Conservation (phyloP, 1,140 invertebrate species). For the Psilanteris sp. region DNA sequence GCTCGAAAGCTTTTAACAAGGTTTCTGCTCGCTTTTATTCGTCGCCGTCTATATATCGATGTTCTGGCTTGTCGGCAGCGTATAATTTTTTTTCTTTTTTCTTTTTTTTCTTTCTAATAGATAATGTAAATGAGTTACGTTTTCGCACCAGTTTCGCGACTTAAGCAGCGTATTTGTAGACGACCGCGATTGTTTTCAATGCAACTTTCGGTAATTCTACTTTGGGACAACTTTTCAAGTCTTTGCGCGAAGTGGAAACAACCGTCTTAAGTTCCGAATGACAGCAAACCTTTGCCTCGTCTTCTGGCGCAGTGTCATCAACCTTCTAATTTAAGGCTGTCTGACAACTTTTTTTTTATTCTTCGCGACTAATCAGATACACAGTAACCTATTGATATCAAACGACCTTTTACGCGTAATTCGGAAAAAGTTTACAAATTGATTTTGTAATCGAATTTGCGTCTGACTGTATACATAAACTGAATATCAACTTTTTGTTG, state of each 20-base stretch:
- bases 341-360: constrained; percentile 39
- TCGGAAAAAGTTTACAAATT: too few species aligned
- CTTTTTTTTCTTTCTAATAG: too few species aligned
- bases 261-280: constrained; percentile 37
- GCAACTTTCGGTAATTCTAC: constrained; percentile 17
- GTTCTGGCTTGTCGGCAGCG: too few species aligned
- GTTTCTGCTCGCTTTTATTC: constrained; percentile 2
- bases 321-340: constrained; percentile 57
- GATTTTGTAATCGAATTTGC: too few species aligned
- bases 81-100: too few species aligned
- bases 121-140: too few species aligned
- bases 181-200: constrained; percentile 11
- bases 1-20: constrained; percentile 17
- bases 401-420: too few species aligned
- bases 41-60: too few species aligned
- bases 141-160: too few species aligned
- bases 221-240: constrained; percentile 32
- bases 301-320: constrained; percentile 44
- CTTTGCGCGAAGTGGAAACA: constrained; percentile 26
- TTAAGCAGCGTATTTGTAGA: too few species aligned
- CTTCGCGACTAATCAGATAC: constrained; percentile 37
- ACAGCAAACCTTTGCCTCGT: constrained; percentile 41
- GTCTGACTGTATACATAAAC: too few species aligned
- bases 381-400: constrained; percentile 6
- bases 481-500: too few species aligned